Percentiles rank a stretch among this genome's conserved stretches.
These are phyloP conservation scores for Dasysyrphus albostriatus DNA, from an alignment of 2,888 invertebrate genomes.

Conservation along the genomic window DNA sequence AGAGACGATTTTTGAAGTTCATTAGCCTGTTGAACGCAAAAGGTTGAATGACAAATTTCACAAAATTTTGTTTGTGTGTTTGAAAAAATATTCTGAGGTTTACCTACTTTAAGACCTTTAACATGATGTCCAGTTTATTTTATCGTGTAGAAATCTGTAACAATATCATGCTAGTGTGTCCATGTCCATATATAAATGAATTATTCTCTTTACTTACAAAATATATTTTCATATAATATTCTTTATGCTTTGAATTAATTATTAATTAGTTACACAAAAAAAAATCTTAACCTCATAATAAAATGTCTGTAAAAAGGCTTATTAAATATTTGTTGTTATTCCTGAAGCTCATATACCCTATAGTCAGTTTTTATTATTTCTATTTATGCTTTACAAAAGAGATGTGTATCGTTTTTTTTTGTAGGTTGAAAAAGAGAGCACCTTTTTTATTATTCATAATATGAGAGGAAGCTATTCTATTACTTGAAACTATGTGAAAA, in stretches of 20 bases:
- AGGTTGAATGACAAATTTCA: conserved; percentile 50
- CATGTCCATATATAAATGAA: conserved; percentile 18
- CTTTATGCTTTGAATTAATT: conserved; percentile 53
- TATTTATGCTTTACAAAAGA: not conserved
- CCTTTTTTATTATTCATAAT: conserved; percentile 63
- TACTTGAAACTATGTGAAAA: conserved; percentile 5
- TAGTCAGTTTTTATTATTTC: conserved; percentile 15
- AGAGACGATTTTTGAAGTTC: conserved; percentile 43
- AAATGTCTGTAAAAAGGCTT: conserved; percentile 39
- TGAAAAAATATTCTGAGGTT: conserved; percentile 17
- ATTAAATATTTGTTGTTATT: conserved; percentile 41
- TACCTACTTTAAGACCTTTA: not conserved
- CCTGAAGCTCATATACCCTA: not conserved
- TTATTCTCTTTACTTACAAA: conserved; percentile 59
- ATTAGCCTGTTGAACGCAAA: conserved; percentile 54
- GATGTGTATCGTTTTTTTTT: not conserved
- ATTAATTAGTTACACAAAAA: conserved; percentile 40
- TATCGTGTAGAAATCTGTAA: conserved; percentile 45
- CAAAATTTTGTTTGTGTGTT: conserved; percentile 18
- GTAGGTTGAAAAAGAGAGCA: not conserved
- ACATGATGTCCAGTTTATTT: conserved; percentile 14
- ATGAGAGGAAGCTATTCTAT: conserved; percentile 20
- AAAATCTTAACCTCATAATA: conserved; percentile 27
- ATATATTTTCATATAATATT: conserved; percentile 32
- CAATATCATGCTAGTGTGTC: not conserved